Evolutionary conservation across 2,888 invertebrate genomes (phyloP).

Genomic region (Apodemia mormo): DNA sequence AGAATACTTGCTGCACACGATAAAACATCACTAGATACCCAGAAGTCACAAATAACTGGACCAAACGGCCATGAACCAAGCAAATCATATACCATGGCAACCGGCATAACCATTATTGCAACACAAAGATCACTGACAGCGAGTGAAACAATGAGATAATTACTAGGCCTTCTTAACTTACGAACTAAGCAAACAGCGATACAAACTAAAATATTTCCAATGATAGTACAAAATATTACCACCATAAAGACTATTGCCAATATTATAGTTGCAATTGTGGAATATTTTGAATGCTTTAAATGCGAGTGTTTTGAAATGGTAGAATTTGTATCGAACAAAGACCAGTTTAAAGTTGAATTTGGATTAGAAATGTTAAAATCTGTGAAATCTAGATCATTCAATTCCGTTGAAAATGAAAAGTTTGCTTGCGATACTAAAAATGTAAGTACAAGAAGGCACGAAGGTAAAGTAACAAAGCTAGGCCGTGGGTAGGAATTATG

Average conservation of each 20-base stretch:
- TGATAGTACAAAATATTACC: conserved; percentile 90
- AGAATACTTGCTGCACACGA: conserved; percentile 99
- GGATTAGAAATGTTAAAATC: conserved; percentile 54
- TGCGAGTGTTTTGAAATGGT: conserved; percentile 47
- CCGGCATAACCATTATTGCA: conserved; percentile 97
- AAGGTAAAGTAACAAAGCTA: conserved; percentile 81
- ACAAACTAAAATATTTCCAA: conserved; percentile 96
- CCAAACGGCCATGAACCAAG: conserved; percentile 97
- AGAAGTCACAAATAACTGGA: conserved; percentile 94
- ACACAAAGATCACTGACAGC: conserved; percentile 98
- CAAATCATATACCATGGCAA: conserved; percentile 96
- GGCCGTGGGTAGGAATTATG: conserved; percentile 72
- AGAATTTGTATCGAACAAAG: conserved; percentile 58
- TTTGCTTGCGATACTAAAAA: conserved; percentile 60
- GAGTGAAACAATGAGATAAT: conserved; percentile 95
- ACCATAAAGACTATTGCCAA: conserved; percentile 87
- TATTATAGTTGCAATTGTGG: conserved; percentile 81
- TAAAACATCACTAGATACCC: conserved; percentile 98
- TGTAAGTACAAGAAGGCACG: conserved; percentile 75
- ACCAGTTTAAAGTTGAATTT: conserved; percentile 63
- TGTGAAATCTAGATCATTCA: conserved; percentile 51
- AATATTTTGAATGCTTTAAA: conserved; percentile 71
- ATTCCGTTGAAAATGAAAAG: conserved; percentile 56
- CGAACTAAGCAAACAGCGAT: conserved; percentile 97
- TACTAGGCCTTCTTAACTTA: conserved; percentile 93